These are phyloP conservation scores for Acanthurus tractus DNA, from an alignment of 2,797 vertebrate species.

Conservation along the genomic window DNA sequence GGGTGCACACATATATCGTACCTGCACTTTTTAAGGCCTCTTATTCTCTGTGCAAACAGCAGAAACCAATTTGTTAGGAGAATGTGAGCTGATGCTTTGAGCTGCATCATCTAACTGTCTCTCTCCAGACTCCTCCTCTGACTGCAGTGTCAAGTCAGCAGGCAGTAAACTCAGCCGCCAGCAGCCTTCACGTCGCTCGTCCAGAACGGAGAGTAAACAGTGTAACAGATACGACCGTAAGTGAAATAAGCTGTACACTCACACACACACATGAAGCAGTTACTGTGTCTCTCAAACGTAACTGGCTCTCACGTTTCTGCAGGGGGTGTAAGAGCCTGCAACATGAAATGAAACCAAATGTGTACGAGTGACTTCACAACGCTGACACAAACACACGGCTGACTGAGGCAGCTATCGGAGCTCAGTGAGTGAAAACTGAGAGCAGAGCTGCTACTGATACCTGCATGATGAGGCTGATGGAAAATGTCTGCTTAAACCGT, in stretches of 20 bases:
- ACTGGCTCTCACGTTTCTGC: slow-evolving; percentile 26
- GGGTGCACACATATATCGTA: not conserved
- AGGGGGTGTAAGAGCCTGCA: slow-evolving; percentile 38
- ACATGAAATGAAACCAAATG: slow-evolving; percentile 37
- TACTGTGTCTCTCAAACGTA: not conserved
- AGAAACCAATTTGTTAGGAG: not conserved
- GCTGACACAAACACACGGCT: slow-evolving; percentile 6
- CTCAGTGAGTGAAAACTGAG: slow-evolving; percentile 31
- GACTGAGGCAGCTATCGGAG: slow-evolving; percentile 9
- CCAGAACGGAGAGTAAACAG: slow-evolving; percentile 32
- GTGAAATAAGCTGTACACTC: not conserved
- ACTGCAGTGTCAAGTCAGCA: slow-evolving; percentile 56
- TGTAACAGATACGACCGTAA: slow-evolving; percentile 21
- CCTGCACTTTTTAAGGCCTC: too few species aligned
- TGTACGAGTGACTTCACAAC: not conserved
- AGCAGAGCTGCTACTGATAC: slow-evolving; percentile 27
- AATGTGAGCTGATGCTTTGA: not conserved
- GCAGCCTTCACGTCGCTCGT: slow-evolving; percentile 29
- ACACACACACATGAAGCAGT: not conserved
- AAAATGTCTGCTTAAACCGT: slow-evolving; percentile 1
- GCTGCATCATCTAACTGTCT: not conserved
- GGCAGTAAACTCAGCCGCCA: slow-evolving; percentile 43
- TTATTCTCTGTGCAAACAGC: not conserved
- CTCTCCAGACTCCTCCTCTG: slow-evolving; percentile 58
- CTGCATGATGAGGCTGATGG: not conserved